Conservation (phyloP, 2,888 invertebrate genomes). For the Limnephilus rhombicus region DNA sequence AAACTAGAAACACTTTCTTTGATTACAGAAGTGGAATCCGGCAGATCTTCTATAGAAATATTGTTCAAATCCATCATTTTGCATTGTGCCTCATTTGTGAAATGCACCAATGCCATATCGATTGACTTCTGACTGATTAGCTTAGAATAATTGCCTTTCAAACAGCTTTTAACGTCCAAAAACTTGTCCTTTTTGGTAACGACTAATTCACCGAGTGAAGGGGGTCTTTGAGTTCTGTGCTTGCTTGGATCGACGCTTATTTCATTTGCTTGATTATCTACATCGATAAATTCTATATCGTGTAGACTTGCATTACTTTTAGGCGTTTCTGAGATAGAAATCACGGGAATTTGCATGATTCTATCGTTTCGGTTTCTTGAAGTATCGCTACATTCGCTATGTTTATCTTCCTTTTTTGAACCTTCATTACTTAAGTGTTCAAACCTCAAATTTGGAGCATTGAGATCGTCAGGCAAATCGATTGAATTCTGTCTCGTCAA, state of each 20-base stretch:
- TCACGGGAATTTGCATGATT: slow-evolving; percentile 68
- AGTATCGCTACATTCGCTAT: neutral
- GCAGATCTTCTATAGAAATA: slow-evolving; percentile 66
- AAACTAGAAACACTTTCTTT: slow-evolving; percentile 25
- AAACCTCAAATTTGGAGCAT: neutral
- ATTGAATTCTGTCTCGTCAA: slow-evolving; percentile 62
- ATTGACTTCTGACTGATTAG: slow-evolving; percentile 75
- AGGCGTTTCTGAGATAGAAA: slow-evolving; percentile 62
- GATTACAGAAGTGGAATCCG: slow-evolving; percentile 44
- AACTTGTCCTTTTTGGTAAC: slow-evolving; percentile 31
- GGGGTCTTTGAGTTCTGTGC: neutral
- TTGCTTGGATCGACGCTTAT: neutral
- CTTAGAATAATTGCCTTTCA: slow-evolving; percentile 65
- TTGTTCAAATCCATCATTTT: slow-evolving; percentile 65
- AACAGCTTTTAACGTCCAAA: slow-evolving; percentile 52
- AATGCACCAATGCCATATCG: slow-evolving; percentile 74
- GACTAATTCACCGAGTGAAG: neutral
- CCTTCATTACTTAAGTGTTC: neutral
- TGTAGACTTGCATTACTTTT: slow-evolving; percentile 16
- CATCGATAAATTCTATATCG: neutral
- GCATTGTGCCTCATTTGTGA: slow-evolving; percentile 70
- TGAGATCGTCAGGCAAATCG: slow-evolving; percentile 56
- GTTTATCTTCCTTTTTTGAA: slow-evolving; percentile 2
- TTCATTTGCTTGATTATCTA: neutral
- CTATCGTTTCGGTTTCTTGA: slow-evolving; percentile 63